phyloP scores from a whole-genome alignment of 2,113 vertebrate species.

The Spilogale gracilis region DNA sequence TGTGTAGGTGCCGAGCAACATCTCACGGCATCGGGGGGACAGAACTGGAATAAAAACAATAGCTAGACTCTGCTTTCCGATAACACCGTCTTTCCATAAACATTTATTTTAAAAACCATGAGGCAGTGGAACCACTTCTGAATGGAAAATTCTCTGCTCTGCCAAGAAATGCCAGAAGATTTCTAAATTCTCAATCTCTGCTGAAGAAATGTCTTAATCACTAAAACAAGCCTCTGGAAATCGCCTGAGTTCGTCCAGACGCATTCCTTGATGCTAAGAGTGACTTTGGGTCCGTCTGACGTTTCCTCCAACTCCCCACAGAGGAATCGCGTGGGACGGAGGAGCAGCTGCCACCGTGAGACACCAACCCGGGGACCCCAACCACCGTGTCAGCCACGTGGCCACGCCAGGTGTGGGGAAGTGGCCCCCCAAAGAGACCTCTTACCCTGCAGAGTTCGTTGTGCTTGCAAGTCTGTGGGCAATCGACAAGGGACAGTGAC shows the following conservation, averaged over 20 bases:
- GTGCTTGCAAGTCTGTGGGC: not conserved
- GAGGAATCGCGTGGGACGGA: not conserved
- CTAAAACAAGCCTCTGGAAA: slow-evolving; percentile 36
- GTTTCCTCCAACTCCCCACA: not conserved
- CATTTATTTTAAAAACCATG: slow-evolving; percentile 75
- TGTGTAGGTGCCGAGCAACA: not conserved
- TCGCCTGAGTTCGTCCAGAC: slow-evolving; percentile 12
- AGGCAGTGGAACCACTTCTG: slow-evolving; percentile 70
- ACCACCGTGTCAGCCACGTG: accelerated
- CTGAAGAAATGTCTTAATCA: slow-evolving; percentile 48
- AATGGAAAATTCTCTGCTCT: slow-evolving; percentile 63
- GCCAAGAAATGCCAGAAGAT: slow-evolving; percentile 69
- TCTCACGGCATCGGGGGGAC: not conserved
- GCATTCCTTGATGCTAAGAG: slow-evolving; percentile 16
- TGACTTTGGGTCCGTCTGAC: not conserved
- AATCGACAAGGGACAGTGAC: not conserved
- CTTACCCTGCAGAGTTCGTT: not conserved
- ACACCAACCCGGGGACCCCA: not conserved
- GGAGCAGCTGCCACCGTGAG: accelerated
- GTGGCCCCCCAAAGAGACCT: not conserved
- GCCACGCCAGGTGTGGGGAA: not conserved
- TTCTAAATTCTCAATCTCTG: slow-evolving; percentile 56
- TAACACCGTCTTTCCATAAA: slow-evolving; percentile 73
- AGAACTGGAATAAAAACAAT: slow-evolving; percentile 25
- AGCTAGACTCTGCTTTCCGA: slow-evolving; percentile 32